Conservation (phyloP, 2,797 vertebrate species). For the Sciaenops ocellatus region DNA sequence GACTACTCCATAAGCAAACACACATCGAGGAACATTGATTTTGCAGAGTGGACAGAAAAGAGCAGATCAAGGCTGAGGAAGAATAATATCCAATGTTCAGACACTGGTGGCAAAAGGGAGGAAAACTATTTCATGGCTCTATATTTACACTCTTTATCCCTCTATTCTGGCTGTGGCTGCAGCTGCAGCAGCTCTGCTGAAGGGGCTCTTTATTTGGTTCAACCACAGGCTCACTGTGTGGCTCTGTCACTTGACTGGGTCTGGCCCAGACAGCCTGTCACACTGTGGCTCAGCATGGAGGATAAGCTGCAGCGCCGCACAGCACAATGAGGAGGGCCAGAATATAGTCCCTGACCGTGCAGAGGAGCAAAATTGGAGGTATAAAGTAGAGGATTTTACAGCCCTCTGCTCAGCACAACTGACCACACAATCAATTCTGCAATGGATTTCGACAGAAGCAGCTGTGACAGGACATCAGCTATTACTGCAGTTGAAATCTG, state of each 20-base stretch:
- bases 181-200: constrained; percentile 79
- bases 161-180: constrained; percentile 68
- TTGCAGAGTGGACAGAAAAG: constrained; percentile 36
- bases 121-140: constrained; percentile 68
- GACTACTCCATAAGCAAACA: constrained; percentile 10
- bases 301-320: constrained; percentile 56
- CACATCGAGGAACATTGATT: constrained; percentile 22
- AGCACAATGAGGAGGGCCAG: constrained; percentile 41
- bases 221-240: constrained; percentile 79
- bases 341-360: constrained; percentile 40
- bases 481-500: background rate
- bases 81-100: constrained; percentile 48
- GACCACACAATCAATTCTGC: constrained; percentile 30
- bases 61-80: constrained; percentile 40
- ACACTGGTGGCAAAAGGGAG: constrained; percentile 42
- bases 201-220: constrained; percentile 80
- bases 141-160: constrained; percentile 76
- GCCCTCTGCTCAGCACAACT: constrained; percentile 16
- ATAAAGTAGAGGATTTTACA: constrained; percentile 29
- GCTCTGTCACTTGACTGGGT: constrained; percentile 72
- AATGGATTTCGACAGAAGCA: constrained; percentile 9
- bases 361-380: constrained; percentile 42
- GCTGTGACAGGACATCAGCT: constrained; percentile 10
- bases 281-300: constrained; percentile 67
- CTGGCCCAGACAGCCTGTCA: constrained; percentile 67